Evolutionary conservation across 2,797 vertebrate genomes (phyloP).

Genomic region (Macropus fuliginosus): DNA sequence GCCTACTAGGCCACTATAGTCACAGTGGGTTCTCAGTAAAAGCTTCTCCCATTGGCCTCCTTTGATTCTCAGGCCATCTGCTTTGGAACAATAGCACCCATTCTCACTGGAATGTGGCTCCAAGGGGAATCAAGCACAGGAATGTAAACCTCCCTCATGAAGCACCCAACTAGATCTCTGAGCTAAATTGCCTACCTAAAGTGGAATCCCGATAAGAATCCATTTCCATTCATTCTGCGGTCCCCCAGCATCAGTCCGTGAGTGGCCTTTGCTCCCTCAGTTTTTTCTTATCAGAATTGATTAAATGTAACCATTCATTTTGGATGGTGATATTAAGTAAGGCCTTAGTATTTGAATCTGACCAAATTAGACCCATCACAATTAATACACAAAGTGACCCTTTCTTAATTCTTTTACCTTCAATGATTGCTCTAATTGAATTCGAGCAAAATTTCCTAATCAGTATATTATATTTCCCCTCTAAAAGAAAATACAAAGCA

Average conservation of each 20-base stretch:
- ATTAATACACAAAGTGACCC: constrained; percentile 62
- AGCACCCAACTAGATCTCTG: constrained; percentile 47
- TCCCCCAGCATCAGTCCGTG: constrained; percentile 48
- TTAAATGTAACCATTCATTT: constrained; percentile 67
- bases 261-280: not conserved
- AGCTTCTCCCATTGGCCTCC: not conserved
- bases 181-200: constrained; percentile 47
- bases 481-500: constrained; percentile 40
- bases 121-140: constrained; percentile 15
- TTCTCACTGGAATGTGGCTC: constrained; percentile 36
- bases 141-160: constrained; percentile 30
- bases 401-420: constrained; percentile 65
- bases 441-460: constrained; percentile 61
- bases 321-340: constrained; percentile 60
- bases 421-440: constrained; percentile 50
- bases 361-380: constrained; percentile 52
- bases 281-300: constrained; percentile 59
- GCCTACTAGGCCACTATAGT: too few relatives aligned
- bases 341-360: constrained; percentile 39
- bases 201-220: constrained; percentile 16
- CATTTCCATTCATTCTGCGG: constrained; percentile 36
- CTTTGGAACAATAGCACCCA: not conserved
- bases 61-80: constrained; percentile 46
- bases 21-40: not conserved
- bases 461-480: constrained; percentile 47